These are phyloP conservation scores for Eulithis prunata DNA, from an alignment of 2,888 invertebrate genomes.

Conservation along the genomic window DNA sequence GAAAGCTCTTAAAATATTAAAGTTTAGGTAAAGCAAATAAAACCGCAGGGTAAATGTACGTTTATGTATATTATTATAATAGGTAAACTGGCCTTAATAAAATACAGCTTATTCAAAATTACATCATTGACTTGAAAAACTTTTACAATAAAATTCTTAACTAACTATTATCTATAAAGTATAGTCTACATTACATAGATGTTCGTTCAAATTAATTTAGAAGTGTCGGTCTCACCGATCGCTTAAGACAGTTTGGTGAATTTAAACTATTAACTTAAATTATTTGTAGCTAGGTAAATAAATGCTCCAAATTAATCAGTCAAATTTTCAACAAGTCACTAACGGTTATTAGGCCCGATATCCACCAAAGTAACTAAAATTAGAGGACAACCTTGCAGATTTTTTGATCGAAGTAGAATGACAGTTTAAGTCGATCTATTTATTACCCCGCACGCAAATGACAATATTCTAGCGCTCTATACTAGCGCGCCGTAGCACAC, in stretches of 20 bases:
- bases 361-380: slow-evolving; percentile 15
- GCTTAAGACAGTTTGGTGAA: slow-evolving; percentile 45
- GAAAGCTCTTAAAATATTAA: too few species aligned
- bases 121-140: slow-evolving; percentile 56
- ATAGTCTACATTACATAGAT: slow-evolving; percentile 8
- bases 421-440: too few species aligned
- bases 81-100: slow-evolving; percentile 73
- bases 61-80: slow-evolving; percentile 53
- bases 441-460: too few species aligned
- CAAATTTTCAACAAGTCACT: slow-evolving; percentile 48
- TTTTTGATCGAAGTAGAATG: too few species aligned
- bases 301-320: slow-evolving; percentile 54
- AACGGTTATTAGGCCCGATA: slow-evolving; percentile 47
- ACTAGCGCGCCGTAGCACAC: slow-evolving; percentile 11
- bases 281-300: slow-evolving; percentile 43
- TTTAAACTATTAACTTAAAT: slow-evolving; percentile 35
- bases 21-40: slow-evolving; percentile 33
- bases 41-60: slow-evolving; percentile 49
- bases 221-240: slow-evolving; percentile 60
- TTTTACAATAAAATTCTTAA: slow-evolving; percentile 25
- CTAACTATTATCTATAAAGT: slow-evolving; percentile 2
- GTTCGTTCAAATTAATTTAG: slow-evolving; percentile 22
- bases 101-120: slow-evolving; percentile 65
- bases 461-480: neutral
- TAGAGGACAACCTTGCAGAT: too few species aligned